Conservation (phyloP, 2,113 vertebrate genomes). For the Pteruthius melanotis region DNA sequence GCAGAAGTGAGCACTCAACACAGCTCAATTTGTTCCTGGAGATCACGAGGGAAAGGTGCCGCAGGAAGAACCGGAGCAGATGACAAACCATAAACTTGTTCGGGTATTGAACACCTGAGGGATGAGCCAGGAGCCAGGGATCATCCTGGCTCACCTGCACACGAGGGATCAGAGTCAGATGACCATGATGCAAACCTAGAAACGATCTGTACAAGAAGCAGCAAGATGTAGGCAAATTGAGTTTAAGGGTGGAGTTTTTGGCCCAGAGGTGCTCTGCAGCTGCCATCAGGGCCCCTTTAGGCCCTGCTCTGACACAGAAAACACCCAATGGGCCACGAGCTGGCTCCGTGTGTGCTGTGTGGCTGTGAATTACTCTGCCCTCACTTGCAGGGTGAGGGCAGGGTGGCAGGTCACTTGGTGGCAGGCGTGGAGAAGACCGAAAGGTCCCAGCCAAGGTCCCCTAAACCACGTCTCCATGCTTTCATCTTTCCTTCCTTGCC, state of each 20-base stretch:
- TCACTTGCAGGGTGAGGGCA: not conserved
- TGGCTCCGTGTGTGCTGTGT: fast-evolving
- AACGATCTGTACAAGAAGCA: fast-evolving
- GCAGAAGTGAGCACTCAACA: not conserved
- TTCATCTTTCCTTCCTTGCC: not conserved
- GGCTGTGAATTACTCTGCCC: not conserved
- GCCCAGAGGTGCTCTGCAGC: not conserved
- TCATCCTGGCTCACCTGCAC: not conserved
- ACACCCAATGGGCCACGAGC: not conserved
- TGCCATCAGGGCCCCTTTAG: not conserved
- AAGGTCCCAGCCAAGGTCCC: not conserved
- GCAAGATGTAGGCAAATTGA: fast-evolving
- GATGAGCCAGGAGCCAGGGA: not conserved
- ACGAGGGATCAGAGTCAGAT: not conserved
- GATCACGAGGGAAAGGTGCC: not conserved
- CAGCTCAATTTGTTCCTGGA: not conserved
- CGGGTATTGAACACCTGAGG: too few relatives aligned
- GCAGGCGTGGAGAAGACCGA: fast-evolving
- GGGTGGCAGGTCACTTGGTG: not conserved
- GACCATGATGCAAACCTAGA: fast-evolving
- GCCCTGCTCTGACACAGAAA: not conserved
- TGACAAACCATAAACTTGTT: not conserved
- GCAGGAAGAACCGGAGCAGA: not conserved
- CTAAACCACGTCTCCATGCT: not conserved
- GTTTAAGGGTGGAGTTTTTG: not conserved